Evolutionary conservation across 92 coral and sea anemone genomes (phyloP).

Genomic region (Heliopora coerulea): DNA sequence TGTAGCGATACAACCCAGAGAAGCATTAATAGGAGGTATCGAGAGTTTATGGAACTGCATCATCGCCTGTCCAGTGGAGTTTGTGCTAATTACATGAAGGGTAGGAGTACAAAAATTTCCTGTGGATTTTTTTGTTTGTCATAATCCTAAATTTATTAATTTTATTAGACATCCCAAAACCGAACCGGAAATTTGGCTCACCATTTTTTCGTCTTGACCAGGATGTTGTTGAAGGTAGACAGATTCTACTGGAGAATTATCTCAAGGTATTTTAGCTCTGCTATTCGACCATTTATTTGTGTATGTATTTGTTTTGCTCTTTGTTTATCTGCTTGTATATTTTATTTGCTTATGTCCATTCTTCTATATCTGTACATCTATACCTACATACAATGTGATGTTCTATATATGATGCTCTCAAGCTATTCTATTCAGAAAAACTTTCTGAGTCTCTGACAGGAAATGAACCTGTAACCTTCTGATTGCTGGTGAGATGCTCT

Average conservation of each 20-base stretch:
- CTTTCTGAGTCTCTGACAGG: too few species aligned
- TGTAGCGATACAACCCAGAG: constrained; percentile 54
- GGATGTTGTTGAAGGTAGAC: constrained; percentile 88
- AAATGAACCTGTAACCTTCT: too few species aligned
- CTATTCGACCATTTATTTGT: neutral
- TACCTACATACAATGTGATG: too few species aligned
- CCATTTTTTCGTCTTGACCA: constrained; percentile 93
- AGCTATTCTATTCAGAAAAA: too few species aligned
- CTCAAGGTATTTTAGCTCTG: constrained; percentile 58
- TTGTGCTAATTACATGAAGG: constrained; percentile 69
- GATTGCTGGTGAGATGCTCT: too few species aligned
- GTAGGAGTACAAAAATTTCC: constrained; percentile 46
- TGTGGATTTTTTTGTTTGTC: too few species aligned
- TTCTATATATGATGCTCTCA: too few species aligned
- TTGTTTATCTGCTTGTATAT: too few species aligned
- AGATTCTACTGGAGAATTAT: constrained; percentile 69
- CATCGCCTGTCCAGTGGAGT: constrained; percentile 69
- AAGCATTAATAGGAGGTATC: constrained; percentile 71
- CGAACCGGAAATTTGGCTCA: constrained; percentile 83
- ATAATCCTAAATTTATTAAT: too few species aligned
- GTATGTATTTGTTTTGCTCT: neutral
- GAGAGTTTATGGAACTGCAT: constrained; percentile 97
- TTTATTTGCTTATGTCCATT: too few species aligned
- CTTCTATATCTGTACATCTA: too few species aligned
- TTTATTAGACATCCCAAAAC: constrained; percentile 73